Conservation (phyloP, 2,113 vertebrate species). For the Passerina amoena region DNA sequence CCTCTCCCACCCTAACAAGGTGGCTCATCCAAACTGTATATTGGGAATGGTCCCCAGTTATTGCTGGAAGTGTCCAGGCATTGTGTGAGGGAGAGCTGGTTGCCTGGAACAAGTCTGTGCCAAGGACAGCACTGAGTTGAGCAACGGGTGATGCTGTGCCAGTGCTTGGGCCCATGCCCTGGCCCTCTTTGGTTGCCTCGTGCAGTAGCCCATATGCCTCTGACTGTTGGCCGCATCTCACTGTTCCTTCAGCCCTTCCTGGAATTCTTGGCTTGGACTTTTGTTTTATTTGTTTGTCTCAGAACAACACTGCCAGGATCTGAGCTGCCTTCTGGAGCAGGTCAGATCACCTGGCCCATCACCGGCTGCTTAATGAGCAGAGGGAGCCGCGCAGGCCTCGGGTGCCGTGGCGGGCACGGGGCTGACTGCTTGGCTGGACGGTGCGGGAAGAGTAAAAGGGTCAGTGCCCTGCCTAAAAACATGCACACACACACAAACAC, state of each 20-base stretch:
- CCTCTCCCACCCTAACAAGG: background rate
- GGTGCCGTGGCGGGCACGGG: rapidly evolving
- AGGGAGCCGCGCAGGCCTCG: rapidly evolving
- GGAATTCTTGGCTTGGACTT: conserved; percentile 10
- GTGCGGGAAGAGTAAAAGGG: background rate
- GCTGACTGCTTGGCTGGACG: background rate
- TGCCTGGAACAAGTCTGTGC: background rate
- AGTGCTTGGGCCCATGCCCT: background rate
- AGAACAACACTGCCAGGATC: background rate
- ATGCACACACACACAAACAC: no score
- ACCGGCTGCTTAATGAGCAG: background rate
- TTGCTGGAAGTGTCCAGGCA: background rate
- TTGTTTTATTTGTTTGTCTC: conserved; percentile 11
- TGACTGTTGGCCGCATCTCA: background rate
- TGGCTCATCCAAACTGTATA: background rate
- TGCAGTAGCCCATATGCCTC: background rate
- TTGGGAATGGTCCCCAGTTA: background rate
- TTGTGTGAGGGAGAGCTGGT: background rate
- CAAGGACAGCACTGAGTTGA: background rate
- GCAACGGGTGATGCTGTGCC: background rate
- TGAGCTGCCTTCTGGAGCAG: background rate
- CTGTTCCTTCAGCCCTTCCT: conserved; percentile 24
- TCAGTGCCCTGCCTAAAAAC: background rate
- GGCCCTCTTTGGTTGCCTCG: background rate
- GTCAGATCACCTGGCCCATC: background rate